Evolutionary conservation across 2,113 vertebrate genomes (phyloP).

Genomic region (Mus spicilegus): DNA sequence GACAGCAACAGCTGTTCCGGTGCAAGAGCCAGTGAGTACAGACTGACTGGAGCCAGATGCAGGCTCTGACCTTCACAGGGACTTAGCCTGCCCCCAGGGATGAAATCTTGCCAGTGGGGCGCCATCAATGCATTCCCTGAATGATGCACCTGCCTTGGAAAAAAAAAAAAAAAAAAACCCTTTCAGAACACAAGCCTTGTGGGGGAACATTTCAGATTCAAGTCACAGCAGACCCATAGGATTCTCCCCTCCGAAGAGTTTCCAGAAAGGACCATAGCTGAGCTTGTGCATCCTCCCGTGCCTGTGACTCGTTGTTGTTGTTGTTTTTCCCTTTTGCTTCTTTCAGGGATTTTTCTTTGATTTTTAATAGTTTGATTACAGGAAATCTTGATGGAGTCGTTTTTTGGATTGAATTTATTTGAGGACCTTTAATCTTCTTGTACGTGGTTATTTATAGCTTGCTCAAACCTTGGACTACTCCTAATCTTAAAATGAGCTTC

Average conservation of each 20-base stretch:
- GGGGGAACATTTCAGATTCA: not conserved
- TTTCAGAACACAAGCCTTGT: not conserved
- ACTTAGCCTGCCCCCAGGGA: not conserved
- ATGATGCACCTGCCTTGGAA: not conserved
- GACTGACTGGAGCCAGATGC: not conserved
- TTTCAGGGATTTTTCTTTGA: not conserved
- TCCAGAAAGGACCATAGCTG: not conserved
- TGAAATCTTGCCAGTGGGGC: not conserved
- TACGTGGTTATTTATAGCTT: not conserved
- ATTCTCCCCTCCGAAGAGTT: too few species aligned
- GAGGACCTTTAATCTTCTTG: not conserved
- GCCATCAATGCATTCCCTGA: too few species aligned
- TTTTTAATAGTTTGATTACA: not conserved
- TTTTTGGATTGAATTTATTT: not conserved
- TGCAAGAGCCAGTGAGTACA: not conserved
- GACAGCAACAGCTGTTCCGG: not conserved
- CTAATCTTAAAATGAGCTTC: not conserved
- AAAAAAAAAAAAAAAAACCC: too few species aligned
- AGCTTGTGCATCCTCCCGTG: too few species aligned
- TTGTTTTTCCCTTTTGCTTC: not conserved
- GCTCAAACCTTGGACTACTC: not conserved
- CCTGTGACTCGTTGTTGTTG: not conserved
- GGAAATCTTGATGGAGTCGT: not conserved
- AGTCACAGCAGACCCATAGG: not conserved
- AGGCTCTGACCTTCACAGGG: not conserved